These are phyloP conservation scores for Catharus ustulatus DNA, from an alignment of 2,797 vertebrate species.

Conservation along the genomic window DNA sequence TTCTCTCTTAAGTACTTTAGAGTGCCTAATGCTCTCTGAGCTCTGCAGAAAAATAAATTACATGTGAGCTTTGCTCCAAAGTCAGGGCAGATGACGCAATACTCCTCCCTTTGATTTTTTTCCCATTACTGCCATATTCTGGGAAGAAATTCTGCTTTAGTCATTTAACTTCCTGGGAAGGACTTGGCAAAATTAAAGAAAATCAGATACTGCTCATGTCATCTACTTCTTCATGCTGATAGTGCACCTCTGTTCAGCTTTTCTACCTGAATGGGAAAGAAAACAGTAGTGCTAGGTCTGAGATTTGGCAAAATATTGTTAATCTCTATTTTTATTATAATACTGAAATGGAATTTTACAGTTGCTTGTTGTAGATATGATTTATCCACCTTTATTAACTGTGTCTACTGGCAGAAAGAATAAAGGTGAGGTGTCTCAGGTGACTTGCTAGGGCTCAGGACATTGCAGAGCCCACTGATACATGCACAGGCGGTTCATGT, in stretches of 20 bases:
- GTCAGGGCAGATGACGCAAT: conserved; percentile 28
- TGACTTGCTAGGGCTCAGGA: background rate
- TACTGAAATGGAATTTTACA: background rate
- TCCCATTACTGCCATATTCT: background rate
- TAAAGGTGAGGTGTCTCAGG: background rate
- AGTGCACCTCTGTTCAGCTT: background rate
- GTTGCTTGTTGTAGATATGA: background rate
- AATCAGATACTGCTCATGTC: conserved; percentile 6
- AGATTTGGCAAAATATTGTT: background rate
- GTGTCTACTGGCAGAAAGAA: background rate
- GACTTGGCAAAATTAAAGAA: conserved; percentile 21
- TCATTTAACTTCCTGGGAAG: conserved; percentile 47
- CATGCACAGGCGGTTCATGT: background rate
- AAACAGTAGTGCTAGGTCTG: background rate
- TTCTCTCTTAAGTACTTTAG: conserved; percentile 52
- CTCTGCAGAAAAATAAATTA: conserved; percentile 42
- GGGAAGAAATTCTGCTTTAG: background rate
- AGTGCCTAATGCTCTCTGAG: conserved; percentile 54
- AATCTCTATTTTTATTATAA: background rate
- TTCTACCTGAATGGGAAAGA: background rate
- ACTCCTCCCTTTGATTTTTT: conserved; percentile 1
- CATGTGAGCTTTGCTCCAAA: conserved; percentile 11
- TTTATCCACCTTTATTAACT: background rate
- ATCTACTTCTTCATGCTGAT: background rate
- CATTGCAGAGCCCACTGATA: background rate